Percentiles rank a stretch among this genome's conserved stretches.
Evolutionary conservation across 2,113 vertebrate species (phyloP).

Genomic region (Ceuthmochares aereus): DNA sequence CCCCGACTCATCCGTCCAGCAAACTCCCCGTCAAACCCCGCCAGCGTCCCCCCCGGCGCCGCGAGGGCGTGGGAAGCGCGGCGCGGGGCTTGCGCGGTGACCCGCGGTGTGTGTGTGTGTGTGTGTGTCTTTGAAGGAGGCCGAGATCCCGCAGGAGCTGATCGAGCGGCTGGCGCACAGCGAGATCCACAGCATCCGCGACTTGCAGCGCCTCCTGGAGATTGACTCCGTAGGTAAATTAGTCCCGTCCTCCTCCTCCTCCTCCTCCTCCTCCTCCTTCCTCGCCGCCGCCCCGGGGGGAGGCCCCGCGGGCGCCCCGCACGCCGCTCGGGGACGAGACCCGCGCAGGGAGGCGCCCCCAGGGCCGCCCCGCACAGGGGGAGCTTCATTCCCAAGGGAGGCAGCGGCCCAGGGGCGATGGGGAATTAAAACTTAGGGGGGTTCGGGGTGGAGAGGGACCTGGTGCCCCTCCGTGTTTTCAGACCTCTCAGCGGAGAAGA

Average conservation of each 20-base stretch:
- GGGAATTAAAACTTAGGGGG: background rate
- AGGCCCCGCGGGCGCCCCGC: background rate
- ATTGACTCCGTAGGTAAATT: conserved; percentile 99
- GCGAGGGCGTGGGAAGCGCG: background rate
- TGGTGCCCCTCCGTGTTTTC: background rate
- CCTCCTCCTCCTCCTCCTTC: too few species aligned
- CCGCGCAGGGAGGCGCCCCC: background rate
- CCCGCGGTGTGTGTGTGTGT: conserved; percentile 21
- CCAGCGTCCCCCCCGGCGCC: background rate
- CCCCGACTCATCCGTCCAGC: background rate
- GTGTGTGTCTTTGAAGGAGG: conserved; percentile 82
- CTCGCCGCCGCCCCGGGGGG: conserved; percentile 2
- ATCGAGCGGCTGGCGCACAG: conserved; percentile 93
- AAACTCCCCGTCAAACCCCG: background rate
- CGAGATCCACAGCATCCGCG: conserved; percentile 97
- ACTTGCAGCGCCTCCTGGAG: conserved; percentile 98
- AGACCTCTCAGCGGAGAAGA: conserved; percentile 6
- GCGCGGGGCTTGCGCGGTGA: conserved; percentile 30
- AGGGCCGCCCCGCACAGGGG: fast-evolving
- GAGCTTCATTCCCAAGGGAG: background rate
- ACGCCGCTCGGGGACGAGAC: background rate
- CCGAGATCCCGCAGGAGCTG: conserved; percentile 93
- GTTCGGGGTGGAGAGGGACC: background rate
- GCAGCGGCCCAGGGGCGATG: background rate
- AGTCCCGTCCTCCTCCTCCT: conserved; percentile 85